phyloP scores from a whole-genome alignment of 2,113 vertebrate genomes.

The Tyto alba region DNA sequence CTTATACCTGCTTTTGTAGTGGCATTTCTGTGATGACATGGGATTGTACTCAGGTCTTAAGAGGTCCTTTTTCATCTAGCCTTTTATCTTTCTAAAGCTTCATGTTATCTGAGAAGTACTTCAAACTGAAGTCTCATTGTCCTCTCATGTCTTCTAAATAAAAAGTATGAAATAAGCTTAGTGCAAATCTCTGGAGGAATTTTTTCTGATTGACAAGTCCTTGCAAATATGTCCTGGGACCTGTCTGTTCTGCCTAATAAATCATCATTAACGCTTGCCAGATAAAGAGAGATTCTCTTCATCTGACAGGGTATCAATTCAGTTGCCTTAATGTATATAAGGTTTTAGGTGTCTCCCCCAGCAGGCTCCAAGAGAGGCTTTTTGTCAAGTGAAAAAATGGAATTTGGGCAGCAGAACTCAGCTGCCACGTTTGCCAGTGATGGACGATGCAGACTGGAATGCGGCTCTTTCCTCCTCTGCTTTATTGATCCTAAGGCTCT shows the following conservation, averaged over 20 bases:
- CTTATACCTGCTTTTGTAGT: neutral
- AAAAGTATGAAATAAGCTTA: constrained; percentile 21
- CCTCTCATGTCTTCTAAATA: constrained; percentile 5
- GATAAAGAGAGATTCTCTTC: constrained; percentile 31
- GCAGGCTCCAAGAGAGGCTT: neutral
- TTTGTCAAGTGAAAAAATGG: constrained; percentile 57
- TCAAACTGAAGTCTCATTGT: neutral
- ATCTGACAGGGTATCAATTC: constrained; percentile 50
- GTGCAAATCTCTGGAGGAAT: neutral
- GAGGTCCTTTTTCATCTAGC: neutral
- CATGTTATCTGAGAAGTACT: neutral
- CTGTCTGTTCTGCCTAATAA: constrained; percentile 39
- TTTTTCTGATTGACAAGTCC: constrained; percentile 42
- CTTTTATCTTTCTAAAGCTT: constrained; percentile 35
- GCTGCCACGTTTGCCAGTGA: constrained; percentile 38
- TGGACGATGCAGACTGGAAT: constrained; percentile 32
- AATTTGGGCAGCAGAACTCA: neutral
- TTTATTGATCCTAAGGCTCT: constrained; percentile 32
- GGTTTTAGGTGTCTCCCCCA: constrained; percentile 6
- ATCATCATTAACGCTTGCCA: constrained; percentile 51
- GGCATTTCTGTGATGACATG: neutral
- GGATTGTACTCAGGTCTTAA: neutral
- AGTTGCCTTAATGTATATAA: constrained; percentile 31
- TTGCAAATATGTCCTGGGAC: constrained; percentile 29
- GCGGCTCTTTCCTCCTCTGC: neutral